These are phyloP conservation scores for Aphis craccivora DNA, from an alignment of 1,140 invertebrate genomes.

Conservation along the genomic window DNA sequence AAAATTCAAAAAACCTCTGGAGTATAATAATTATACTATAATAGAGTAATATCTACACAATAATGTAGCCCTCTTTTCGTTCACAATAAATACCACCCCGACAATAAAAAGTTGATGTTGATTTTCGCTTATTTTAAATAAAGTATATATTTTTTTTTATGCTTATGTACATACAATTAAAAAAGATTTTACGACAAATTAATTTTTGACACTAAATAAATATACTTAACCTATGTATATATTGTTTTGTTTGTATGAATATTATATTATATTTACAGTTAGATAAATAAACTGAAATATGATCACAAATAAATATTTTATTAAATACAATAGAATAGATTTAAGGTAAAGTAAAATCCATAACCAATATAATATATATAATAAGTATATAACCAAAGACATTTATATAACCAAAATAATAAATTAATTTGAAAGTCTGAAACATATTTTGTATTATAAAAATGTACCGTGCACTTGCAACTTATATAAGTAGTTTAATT, in stretches of 20 bases:
- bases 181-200: not conserved
- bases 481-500: not conserved
- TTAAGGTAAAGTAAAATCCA: not conserved
- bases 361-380: too few relatives aligned
- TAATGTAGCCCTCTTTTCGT: not conserved
- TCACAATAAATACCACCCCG: not conserved
- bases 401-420: not conserved
- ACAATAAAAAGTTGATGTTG: not conserved
- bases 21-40: not conserved
- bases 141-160: not conserved
- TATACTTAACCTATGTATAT: not conserved
- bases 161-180: not conserved
- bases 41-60: not conserved
- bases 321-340: not conserved
- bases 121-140: not conserved
- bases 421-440: not conserved
- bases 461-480: not conserved
- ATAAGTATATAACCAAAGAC: too few relatives aligned
- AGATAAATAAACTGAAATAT: not conserved
- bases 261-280: not conserved
- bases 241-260: not conserved
- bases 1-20: not conserved
- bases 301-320: not conserved
- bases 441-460: not conserved
- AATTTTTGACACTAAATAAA: not conserved